A percentile compares a stretch with the other conserved stretches of the same genome.
Evolutionary conservation across 2,888 invertebrate genomes (phyloP).

Genomic region (Lottia scabra): DNA sequence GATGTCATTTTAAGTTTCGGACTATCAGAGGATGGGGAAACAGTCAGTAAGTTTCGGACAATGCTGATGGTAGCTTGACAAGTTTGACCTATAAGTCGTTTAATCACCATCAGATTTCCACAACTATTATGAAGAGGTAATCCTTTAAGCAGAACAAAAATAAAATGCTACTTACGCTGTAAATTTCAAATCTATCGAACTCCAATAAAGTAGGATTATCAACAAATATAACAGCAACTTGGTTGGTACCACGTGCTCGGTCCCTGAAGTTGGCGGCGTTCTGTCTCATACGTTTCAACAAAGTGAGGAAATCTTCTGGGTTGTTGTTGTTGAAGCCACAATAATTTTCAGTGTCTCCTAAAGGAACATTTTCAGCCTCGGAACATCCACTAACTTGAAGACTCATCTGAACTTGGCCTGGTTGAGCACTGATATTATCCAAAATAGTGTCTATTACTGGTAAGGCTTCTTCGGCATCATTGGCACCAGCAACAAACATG

Average conservation of each 20-base stretch:
- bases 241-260: constrained; percentile 35
- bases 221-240: constrained; percentile 50
- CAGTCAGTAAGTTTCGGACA: too few species aligned
- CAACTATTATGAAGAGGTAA: too few species aligned
- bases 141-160: too few species aligned
- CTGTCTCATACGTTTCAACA: constrained; percentile 21
- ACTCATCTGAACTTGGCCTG: constrained; percentile 15
- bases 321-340: constrained; percentile 21
- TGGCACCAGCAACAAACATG: constrained; percentile 41
- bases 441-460: constrained; percentile 17
- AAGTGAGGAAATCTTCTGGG: constrained; percentile 21
- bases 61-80: too few species aligned
- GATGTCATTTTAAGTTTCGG: too few species aligned
- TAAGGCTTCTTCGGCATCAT: constrained; percentile 21
- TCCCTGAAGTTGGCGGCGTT: constrained; percentile 21
- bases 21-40: too few species aligned
- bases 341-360: constrained; percentile 16
- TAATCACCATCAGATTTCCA: too few species aligned
- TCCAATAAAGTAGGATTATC: constrained; percentile 36
- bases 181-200: constrained; percentile 20
- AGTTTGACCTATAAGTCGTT: too few species aligned
- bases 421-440: constrained; percentile 11
- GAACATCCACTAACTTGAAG: constrained; percentile 27
- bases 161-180: not conserved
- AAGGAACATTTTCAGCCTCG: constrained; percentile 16